phyloP scores from a whole-genome alignment of 2,888 invertebrate genomes.

The Antitype chi region DNA sequence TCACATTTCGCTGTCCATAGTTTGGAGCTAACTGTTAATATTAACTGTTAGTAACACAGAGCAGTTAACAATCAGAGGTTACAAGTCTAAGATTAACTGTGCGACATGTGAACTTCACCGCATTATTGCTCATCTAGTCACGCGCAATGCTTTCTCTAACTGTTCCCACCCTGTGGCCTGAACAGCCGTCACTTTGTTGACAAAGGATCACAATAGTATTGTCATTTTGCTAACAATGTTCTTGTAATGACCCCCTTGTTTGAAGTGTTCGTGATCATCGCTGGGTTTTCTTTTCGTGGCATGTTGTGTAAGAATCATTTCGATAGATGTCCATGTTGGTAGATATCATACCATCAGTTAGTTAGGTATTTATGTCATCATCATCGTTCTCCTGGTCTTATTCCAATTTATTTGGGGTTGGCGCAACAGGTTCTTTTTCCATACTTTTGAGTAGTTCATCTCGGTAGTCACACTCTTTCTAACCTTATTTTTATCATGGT shows the following conservation, averaged over 20 bases:
- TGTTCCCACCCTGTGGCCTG: constrained; percentile 66
- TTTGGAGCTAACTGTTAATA: background rate
- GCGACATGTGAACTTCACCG: constrained; percentile 51
- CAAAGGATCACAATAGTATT: constrained; percentile 65
- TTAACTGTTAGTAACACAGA: background rate
- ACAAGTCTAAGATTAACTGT: constrained; percentile 40
- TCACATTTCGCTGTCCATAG: background rate
- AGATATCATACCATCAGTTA: constrained; percentile 3
- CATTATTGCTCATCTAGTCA: constrained; percentile 60
- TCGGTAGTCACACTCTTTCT: too few relatives aligned
- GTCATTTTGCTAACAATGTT: constrained; percentile 62
- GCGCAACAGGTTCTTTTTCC: too few relatives aligned
- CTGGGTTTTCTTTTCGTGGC: constrained; percentile 49
- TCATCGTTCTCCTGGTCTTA: too few relatives aligned
- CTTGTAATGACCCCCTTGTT: constrained; percentile 60
- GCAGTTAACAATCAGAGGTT: constrained; percentile 31
- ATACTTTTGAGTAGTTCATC: too few relatives aligned
- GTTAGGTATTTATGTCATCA: too few relatives aligned
- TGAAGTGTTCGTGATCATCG: constrained; percentile 54
- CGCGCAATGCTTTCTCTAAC: constrained; percentile 68
- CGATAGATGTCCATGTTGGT: constrained; percentile 13
- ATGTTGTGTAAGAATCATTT: constrained; percentile 39
- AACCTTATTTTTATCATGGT: background rate
- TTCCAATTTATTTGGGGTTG: too few relatives aligned
- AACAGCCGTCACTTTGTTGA: constrained; percentile 64